A percentile compares a stretch with the other conserved stretches of the same genome.
phyloP scores from a whole-genome alignment of 2,888 invertebrate species.

The Phanerotoma sp. region DNA sequence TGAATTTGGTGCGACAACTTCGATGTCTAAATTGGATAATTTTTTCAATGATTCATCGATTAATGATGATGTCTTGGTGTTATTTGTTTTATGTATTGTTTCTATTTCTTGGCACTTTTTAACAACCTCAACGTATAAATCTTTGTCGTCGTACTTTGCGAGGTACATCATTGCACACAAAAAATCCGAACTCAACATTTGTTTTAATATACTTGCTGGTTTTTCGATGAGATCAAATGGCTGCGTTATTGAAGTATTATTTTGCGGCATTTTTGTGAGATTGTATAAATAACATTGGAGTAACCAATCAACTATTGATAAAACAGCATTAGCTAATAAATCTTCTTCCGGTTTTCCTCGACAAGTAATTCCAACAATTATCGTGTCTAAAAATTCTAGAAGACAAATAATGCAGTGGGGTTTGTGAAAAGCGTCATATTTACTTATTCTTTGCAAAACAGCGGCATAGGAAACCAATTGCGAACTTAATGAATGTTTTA shows the following conservation, averaged over 20 bases:
- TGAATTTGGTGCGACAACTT: conserved; percentile 60
- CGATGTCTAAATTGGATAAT: conserved; percentile 65
- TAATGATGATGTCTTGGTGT: conserved; percentile 61
- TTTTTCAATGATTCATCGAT: conserved; percentile 66
- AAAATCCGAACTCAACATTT: conserved; percentile 72
- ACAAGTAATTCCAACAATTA: conserved; percentile 65
- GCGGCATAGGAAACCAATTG: conserved; percentile 90
- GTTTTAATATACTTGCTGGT: conserved; percentile 68
- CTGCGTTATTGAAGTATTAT: conserved; percentile 51
- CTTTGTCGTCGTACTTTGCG: conserved; percentile 78
- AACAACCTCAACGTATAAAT: conserved; percentile 68
- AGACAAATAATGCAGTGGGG: conserved; percentile 86
- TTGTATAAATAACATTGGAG: conserved; percentile 69
- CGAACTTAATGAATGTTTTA: conserved; percentile 88
- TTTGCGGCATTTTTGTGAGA: conserved; percentile 54
- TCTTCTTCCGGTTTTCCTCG: conserved; percentile 87
- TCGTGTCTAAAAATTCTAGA: conserved; percentile 79
- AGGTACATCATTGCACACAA: conserved; percentile 80
- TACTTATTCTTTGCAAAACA: conserved; percentile 82
- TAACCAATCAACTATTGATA: conserved; percentile 80
- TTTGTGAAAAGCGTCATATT: conserved; percentile 84
- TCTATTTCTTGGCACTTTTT: conserved; percentile 79
- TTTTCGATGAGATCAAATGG: conserved; percentile 69
- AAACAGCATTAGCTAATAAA: conserved; percentile 78
- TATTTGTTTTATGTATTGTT: conserved; percentile 62